phyloP scores from a whole-genome alignment of 2,888 invertebrate genomes.

The Epirrhoe alternata region DNA sequence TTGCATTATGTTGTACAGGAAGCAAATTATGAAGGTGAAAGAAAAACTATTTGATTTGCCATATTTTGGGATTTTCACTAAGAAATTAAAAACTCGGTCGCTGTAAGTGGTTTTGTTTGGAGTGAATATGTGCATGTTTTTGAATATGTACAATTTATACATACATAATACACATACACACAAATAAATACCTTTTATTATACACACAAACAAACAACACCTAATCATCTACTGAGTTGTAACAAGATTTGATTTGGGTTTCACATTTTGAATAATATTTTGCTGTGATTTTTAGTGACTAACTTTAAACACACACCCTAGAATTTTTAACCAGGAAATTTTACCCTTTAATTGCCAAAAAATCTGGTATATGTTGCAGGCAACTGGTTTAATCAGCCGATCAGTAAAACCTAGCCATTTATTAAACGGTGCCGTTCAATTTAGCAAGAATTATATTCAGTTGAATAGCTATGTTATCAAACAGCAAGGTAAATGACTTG shows the following conservation, averaged over 20 bases:
- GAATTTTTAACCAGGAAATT: no score
- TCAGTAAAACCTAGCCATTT: no score
- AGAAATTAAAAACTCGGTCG: conserved; percentile 69
- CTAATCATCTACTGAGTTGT: background rate
- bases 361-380: no score
- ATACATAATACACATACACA: background rate
- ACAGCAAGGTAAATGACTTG: no score
- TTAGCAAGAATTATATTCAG: no score
- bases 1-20: conserved; percentile 58
- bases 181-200: background rate
- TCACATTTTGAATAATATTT: background rate
- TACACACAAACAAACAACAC: background rate
- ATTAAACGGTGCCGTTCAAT: no score
- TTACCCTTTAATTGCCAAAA: no score
- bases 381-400: no score
- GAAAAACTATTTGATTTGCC: conserved; percentile 70
- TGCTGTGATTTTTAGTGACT: conserved; percentile 31
- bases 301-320: conserved; percentile 26
- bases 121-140: conserved; percentile 35
- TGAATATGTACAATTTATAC: background rate
- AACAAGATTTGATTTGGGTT: background rate
- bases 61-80: conserved; percentile 69
- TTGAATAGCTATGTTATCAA: no score
- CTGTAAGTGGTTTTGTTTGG: conserved; percentile 64
- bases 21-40: conserved; percentile 64